These are phyloP conservation scores for Nyctereutes procyonoides DNA, from an alignment of 2,113 vertebrate genomes.

Conservation along the genomic window DNA sequence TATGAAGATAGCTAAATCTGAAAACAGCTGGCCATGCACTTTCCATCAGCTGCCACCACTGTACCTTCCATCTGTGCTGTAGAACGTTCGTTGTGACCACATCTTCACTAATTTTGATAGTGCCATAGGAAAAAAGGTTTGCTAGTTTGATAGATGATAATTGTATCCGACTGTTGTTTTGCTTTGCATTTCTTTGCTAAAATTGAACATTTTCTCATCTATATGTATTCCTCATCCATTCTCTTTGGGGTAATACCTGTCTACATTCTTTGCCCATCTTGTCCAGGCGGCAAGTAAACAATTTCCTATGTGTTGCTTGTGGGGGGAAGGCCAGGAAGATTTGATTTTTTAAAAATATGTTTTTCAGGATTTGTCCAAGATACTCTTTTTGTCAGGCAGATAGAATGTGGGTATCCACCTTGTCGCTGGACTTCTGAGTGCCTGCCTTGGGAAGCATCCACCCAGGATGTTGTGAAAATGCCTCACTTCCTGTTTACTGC, in stretches of 20 bases:
- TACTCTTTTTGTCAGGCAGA: neutral
- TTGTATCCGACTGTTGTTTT: neutral
- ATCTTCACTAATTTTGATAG: neutral
- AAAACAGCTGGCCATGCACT: neutral
- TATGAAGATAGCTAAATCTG: neutral
- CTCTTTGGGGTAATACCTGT: neutral
- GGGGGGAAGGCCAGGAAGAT: neutral
- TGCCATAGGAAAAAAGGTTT: neutral
- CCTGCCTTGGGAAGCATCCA: neutral
- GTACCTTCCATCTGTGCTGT: neutral
- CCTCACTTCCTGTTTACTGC: neutral
- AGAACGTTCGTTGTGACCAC: neutral
- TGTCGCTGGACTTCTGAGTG: neutral
- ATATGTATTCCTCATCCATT: neutral
- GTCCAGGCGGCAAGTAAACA: neutral
- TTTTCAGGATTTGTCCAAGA: neutral
- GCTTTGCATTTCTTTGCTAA: neutral
- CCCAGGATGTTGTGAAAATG: neutral
- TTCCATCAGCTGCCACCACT: no score
- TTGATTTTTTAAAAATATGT: neutral
- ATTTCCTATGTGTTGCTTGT: neutral
- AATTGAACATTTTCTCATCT: neutral
- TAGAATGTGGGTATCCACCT: rapidly evolving
- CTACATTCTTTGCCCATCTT: neutral
- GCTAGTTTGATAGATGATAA: neutral